Evolutionary conservation across 2,113 vertebrate species (phyloP).

Genomic region (Rhinopomastus cyanomelas): DNA sequence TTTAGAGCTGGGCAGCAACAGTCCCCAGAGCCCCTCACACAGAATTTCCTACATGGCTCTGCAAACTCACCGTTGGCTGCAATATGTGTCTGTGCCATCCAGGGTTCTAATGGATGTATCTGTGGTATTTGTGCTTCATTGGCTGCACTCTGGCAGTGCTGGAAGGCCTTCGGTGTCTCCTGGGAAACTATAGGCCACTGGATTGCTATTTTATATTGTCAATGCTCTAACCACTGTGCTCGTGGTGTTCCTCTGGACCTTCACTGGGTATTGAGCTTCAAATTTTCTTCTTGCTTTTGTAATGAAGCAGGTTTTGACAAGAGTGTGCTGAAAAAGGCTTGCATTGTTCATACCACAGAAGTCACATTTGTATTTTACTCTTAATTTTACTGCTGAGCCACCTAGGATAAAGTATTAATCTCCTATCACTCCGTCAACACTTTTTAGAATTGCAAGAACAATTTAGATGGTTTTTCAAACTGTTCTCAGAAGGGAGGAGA

Average conservation of each 20-base stretch:
- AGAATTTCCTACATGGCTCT: background rate
- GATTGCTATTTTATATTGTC: background rate
- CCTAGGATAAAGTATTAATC: background rate
- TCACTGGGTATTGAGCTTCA: background rate
- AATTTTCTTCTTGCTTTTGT: background rate
- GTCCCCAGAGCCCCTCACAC: no score
- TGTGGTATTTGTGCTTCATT: background rate
- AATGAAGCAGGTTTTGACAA: background rate
- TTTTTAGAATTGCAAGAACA: background rate
- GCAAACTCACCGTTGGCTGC: background rate
- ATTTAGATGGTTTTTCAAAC: background rate
- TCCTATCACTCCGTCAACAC: background rate
- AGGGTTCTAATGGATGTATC: background rate
- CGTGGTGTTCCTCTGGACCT: background rate
- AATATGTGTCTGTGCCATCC: background rate
- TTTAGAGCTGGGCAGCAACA: background rate
- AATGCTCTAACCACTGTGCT: background rate
- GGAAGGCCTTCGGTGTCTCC: background rate
- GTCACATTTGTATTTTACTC: background rate
- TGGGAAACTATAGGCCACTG: background rate
- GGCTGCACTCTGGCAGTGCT: background rate
- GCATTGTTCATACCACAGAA: background rate
- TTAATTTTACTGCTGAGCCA: background rate
- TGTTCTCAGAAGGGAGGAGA: background rate
- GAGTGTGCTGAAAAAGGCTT: background rate